Conservation (phyloP, 2,797 vertebrate genomes). For the Cephalopachus bancanus region DNA sequence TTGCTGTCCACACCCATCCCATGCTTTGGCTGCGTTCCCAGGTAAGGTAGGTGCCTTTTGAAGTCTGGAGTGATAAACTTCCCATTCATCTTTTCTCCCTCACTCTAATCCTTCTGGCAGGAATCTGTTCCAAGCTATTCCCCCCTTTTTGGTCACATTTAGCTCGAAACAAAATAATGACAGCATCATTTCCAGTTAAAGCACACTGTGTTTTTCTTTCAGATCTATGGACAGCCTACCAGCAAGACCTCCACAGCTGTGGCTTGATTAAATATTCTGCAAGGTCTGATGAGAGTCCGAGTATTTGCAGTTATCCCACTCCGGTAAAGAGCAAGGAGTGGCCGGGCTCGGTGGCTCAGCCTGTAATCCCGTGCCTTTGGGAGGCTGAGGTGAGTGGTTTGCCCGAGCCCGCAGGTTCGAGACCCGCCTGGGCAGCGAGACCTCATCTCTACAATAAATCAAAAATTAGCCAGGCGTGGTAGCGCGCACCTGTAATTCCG, state of each 20-base stretch:
- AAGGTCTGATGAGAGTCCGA: background rate
- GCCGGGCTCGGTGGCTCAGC: too few relatives aligned
- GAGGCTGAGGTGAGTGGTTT: too few relatives aligned
- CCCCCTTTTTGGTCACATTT: background rate
- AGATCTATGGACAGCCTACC: background rate
- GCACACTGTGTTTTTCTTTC: background rate
- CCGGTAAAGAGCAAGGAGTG: background rate
- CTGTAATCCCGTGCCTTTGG: too few relatives aligned
- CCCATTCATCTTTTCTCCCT: conserved; percentile 64
- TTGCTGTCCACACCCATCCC: background rate
- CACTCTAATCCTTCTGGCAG: conserved; percentile 65
- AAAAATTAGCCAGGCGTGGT: too few relatives aligned
- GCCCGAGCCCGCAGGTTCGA: too few relatives aligned
- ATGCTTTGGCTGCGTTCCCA: conserved; percentile 48
- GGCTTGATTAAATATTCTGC: conserved; percentile 10
- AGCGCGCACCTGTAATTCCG: too few relatives aligned
- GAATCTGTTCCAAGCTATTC: conserved; percentile 42
- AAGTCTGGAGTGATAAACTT: conserved; percentile 68
- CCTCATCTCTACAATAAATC: too few relatives aligned
- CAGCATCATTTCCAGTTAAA: background rate
- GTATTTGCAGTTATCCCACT: background rate
- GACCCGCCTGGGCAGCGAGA: too few relatives aligned
- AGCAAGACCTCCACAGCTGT: background rate
- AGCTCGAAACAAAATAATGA: conserved; percentile 62
- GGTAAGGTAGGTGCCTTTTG: conserved; percentile 47